These are phyloP conservation scores for Axis porcinus DNA, from an alignment of 2,113 vertebrate genomes.

Conservation along the genomic window DNA sequence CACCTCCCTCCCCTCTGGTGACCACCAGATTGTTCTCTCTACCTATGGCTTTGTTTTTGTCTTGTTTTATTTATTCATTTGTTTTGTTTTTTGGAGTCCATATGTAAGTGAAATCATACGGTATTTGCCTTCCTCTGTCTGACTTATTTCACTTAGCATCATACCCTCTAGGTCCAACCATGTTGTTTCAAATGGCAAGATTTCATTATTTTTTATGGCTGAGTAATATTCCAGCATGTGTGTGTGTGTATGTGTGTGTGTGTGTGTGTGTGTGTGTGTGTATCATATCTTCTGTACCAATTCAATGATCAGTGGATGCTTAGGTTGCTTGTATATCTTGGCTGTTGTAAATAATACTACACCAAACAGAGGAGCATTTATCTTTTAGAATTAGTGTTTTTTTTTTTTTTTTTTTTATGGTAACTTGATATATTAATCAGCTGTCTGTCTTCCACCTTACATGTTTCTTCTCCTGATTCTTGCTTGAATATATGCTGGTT, in stretches of 20 bases:
- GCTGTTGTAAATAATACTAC: not conserved
- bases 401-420: not conserved
- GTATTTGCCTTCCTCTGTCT: not conserved
- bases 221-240: not conserved
- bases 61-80: not conserved
- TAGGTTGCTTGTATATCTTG: not conserved
- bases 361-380: not conserved
- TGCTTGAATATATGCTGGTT: not conserved
- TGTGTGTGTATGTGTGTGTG: not conserved
- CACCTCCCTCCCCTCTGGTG: not conserved
- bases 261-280: not conserved
- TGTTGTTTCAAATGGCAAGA: not conserved
- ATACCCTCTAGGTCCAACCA: not conserved
- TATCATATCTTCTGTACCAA: not conserved
- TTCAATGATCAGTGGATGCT: not conserved
- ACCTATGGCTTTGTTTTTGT: not conserved
- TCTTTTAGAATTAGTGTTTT: not conserved
- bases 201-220: not conserved
- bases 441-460: not conserved
- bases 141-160: not conserved
- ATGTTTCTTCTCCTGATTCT: not conserved
- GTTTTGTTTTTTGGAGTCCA: not conserved
- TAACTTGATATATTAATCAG: not conserved
- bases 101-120: not conserved
- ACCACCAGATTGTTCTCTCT: not conserved